These are phyloP conservation scores for Petromus typicus DNA, from an alignment of 2,113 vertebrate genomes.

Conservation along the genomic window DNA sequence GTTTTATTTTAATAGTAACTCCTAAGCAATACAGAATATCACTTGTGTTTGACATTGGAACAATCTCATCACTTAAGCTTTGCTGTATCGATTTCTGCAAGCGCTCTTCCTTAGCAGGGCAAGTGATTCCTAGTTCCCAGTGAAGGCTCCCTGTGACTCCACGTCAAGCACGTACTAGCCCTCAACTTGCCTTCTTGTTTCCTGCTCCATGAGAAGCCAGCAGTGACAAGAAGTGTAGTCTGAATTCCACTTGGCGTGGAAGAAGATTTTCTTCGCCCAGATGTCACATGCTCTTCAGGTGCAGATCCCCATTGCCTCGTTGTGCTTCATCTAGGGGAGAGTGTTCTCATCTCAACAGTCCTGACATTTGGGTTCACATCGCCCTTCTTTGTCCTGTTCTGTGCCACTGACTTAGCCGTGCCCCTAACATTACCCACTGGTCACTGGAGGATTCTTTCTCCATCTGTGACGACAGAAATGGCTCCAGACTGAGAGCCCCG, in stretches of 20 bases:
- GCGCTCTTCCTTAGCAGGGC: constrained; percentile 11
- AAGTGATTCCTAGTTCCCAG: constrained; percentile 36
- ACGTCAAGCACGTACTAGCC: neutral
- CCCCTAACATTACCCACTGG: neutral
- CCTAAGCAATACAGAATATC: constrained; percentile 50
- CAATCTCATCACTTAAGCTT: constrained; percentile 24
- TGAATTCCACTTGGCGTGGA: neutral
- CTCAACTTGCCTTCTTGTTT: neutral
- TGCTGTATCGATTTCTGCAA: constrained; percentile 37
- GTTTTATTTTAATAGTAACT: constrained; percentile 59
- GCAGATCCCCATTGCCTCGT: neutral
- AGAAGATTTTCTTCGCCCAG: neutral
- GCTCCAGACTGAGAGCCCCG: neutral
- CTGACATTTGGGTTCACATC: neutral
- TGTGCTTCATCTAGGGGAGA: neutral
- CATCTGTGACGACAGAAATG: neutral
- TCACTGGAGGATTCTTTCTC: neutral
- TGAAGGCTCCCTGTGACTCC: constrained; percentile 27
- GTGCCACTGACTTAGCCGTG: neutral
- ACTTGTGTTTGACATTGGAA: constrained; percentile 19
- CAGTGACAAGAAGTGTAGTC: neutral
- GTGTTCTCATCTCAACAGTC: neutral
- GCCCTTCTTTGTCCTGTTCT: neutral
- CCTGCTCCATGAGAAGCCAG: neutral
- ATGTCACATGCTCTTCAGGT: neutral